These are phyloP conservation scores for Limonius californicus DNA, from an alignment of 1,140 invertebrate genomes.

Conservation along the genomic window DNA sequence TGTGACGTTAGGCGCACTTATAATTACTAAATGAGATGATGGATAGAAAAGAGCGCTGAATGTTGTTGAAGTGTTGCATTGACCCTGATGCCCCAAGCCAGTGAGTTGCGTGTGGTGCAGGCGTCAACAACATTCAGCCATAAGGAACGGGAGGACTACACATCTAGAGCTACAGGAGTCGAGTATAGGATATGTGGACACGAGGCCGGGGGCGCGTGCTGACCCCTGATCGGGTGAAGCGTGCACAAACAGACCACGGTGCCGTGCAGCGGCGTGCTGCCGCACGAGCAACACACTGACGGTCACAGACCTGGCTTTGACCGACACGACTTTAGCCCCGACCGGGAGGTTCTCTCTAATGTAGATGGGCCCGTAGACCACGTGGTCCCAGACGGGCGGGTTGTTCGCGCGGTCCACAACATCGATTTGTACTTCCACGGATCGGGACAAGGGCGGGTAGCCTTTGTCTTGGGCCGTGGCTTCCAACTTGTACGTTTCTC, in stretches of 20 bases:
- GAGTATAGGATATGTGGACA: background rate
- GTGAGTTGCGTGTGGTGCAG: slow-evolving; percentile 56
- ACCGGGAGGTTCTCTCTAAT: slow-evolving; percentile 95
- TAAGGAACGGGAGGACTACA: slow-evolving; percentile 32
- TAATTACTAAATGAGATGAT: background rate
- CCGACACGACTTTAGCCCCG: slow-evolving; percentile 92
- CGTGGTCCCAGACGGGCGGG: slow-evolving; percentile 94
- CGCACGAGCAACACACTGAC: slow-evolving; percentile 48
- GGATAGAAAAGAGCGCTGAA: slow-evolving; percentile 29
- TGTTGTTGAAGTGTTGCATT: slow-evolving; percentile 44
- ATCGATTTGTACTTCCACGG: slow-evolving; percentile 95
- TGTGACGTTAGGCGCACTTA: slow-evolving; percentile 13
- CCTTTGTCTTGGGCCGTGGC: slow-evolving; percentile 96
- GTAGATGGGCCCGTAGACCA: slow-evolving; percentile 92
- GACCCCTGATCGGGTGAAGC: slow-evolving; percentile 40
- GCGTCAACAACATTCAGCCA: slow-evolving; percentile 43
- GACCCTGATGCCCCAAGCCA: slow-evolving; percentile 40
- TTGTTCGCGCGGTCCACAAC: slow-evolving; percentile 96
- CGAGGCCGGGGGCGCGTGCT: slow-evolving; percentile 31
- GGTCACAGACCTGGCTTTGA: slow-evolving; percentile 92
- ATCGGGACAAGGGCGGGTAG: slow-evolving; percentile 85
- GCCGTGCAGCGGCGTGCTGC: slow-evolving; percentile 48
- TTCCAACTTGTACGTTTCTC: slow-evolving; percentile 95
- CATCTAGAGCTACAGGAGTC: slow-evolving; percentile 34
- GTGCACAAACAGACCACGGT: slow-evolving; percentile 46